phyloP scores from a whole-genome alignment of 2,113 vertebrate genomes.

The Gallinago media region DNA sequence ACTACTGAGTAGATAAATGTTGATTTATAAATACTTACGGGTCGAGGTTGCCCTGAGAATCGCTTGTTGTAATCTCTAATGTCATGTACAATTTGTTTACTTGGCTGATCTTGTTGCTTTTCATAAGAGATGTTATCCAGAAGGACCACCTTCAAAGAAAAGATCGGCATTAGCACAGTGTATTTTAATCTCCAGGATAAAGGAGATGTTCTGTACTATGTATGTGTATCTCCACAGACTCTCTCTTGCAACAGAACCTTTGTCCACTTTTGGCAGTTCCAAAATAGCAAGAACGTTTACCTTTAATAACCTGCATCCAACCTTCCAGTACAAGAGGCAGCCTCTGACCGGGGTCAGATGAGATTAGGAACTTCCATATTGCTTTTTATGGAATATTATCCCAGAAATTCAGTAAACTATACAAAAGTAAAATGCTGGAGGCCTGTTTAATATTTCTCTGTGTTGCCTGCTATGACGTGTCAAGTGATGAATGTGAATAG shows the following conservation, averaged over 20 bases:
- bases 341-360: neutral
- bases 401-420: neutral
- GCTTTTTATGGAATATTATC: neutral
- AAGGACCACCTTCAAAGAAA: constrained; percentile 42
- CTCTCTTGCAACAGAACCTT: neutral
- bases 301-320: neutral
- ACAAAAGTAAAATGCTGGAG: neutral
- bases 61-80: constrained; percentile 85
- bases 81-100: constrained; percentile 68
- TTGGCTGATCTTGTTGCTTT: constrained; percentile 28
- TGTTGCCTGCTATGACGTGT: neutral
- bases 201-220: neutral
- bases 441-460: constrained; percentile 11
- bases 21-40: constrained; percentile 61
- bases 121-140: constrained; percentile 43
- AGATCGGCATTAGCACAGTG: neutral
- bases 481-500: neutral
- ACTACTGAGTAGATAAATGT: neutral
- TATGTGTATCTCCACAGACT: neutral
- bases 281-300: neutral
- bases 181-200: neutral
- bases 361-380: neutral
- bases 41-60: constrained; percentile 82
- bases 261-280: neutral
- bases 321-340: neutral